phyloP scores from a whole-genome alignment of 2,888 invertebrate genomes.

The Alentia gelatinosa region DNA sequence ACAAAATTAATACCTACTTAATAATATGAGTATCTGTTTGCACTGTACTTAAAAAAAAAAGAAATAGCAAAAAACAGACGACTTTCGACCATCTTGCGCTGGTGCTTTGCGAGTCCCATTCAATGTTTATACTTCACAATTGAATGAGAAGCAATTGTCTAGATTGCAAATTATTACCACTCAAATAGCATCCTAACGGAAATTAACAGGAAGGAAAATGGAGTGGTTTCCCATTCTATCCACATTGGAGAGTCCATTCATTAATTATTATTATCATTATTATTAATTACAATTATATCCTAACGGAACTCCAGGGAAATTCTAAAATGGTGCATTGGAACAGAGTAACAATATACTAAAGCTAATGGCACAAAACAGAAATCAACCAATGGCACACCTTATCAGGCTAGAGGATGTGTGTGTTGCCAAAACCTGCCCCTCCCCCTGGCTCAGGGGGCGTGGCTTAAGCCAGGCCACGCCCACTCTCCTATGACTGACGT shows the following conservation, averaged over 20 bases:
- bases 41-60: background rate
- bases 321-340: background rate
- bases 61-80: background rate
- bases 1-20: background rate
- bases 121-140: background rate
- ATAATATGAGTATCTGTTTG: background rate
- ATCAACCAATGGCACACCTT: background rate
- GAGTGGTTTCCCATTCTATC: background rate
- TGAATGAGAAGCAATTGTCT: background rate
- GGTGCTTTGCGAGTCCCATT: background rate
- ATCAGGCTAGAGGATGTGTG: background rate
- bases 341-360: slow-evolving; percentile 19
- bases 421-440: background rate
- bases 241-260: background rate
- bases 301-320: no score
- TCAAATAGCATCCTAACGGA: background rate
- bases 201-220: background rate
- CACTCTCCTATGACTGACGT: background rate
- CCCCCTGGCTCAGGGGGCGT: background rate
- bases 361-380: slow-evolving; percentile 36
- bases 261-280: background rate
- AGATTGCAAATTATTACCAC: background rate
- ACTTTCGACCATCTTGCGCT: no score
- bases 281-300: background rate
- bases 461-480: background rate